Base-by-base conservation (phyloP, 2,113 vertebrate species). In the Gallinago jamesoni region DNA sequence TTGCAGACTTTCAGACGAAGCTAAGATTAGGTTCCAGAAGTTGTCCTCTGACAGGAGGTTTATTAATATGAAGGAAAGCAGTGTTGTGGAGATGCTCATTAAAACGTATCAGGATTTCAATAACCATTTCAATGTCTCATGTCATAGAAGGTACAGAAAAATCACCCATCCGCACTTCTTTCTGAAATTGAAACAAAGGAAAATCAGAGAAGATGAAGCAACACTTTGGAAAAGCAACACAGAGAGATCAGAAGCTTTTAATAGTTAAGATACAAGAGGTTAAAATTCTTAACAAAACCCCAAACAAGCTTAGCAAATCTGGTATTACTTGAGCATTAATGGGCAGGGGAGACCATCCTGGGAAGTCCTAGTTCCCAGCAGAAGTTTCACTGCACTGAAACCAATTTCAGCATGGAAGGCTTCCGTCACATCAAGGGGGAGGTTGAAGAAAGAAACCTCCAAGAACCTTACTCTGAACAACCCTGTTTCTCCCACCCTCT, bases 51-150 rank as follows among this genome's bases (percentile, higher is more conserved):
- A n/a, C 69, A 67, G 70, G 16, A 62, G 31, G 25, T 57, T 94
- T 91, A 96, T 94, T 89, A 91, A 76, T 37, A 18, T 4, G 45
- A 87, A 28, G 53, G 33, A 62, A 48, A 93, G 68, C 76, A 53
- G 75, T 1, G 1, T 87, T 69, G 57, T 59, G 74, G 67, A 81
- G 48, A 79, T 10, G 47, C 62, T 93, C 77, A 89, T 95, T 95
- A 87, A 89, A 89, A 87, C 50, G 48, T 14, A 87, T 82, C 92
- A 91, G 57, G 35, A 47, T 82, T 82, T 82, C 95, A 95, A 80
- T 48, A 95, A 86, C 47, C 23, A 45, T 70, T 92, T 80, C 76
- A 53, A 5, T 22, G 57, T 22, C 67, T 96, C 39, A 14, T 22
- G 53, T 45, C 66, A 82, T 2, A 78, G 47, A 60, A 78, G 48